phyloP scores from a whole-genome alignment of 2,113 vertebrate genomes.

The Thinocorus orbignyianus region DNA sequence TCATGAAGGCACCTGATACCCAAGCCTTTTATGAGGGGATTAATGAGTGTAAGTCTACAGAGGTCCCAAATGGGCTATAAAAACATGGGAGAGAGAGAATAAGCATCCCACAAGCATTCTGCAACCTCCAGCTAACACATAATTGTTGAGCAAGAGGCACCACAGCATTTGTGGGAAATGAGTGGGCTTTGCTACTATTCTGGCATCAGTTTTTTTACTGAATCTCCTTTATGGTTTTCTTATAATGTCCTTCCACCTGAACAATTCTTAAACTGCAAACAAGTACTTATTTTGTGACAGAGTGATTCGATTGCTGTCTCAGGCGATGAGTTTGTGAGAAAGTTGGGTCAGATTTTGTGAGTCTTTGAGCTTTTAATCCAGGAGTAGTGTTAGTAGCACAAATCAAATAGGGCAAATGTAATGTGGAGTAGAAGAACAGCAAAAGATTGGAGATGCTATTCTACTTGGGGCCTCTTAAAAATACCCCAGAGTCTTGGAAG shows the following conservation, averaged over 20 bases:
- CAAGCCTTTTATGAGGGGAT: background rate
- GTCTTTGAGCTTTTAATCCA: background rate
- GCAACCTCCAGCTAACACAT: background rate
- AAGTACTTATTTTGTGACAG: background rate
- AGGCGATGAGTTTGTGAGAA: background rate
- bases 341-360: background rate
- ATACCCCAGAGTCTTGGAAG: background rate
- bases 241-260: background rate
- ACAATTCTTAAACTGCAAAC: background rate
- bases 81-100: background rate
- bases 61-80: slow-evolving; percentile 6
- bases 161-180: background rate
- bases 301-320: background rate
- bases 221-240: background rate
- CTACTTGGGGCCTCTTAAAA: background rate
- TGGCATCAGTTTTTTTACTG: background rate
- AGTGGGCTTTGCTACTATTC: background rate
- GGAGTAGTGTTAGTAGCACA: background rate
- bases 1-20: slow-evolving; percentile 21
- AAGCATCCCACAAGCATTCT: background rate
- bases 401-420: background rate
- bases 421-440: background rate
- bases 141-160: background rate
- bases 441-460: background rate
- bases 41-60: background rate